A percentile compares a stretch with the other conserved stretches of the same genome.
Evolutionary conservation across 2,888 invertebrate genomes (phyloP).

Genomic region (Ophonus ardosiacus): DNA sequence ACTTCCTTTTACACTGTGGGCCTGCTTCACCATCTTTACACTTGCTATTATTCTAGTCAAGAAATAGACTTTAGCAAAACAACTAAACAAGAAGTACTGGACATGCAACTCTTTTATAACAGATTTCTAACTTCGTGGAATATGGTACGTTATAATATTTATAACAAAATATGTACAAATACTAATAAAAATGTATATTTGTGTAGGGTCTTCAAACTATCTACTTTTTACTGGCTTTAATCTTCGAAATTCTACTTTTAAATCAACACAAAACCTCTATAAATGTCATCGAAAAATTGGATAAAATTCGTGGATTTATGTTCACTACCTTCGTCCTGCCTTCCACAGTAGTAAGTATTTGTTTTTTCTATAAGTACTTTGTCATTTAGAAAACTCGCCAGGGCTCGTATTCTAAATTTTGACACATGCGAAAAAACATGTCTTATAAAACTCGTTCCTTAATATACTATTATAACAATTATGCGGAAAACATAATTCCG

Average conservation of each 20-base stretch:
- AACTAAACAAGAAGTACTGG: constrained; percentile 61
- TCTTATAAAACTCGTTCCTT: too few species aligned
- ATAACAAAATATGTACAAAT: constrained; percentile 27
- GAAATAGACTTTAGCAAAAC: constrained; percentile 47
- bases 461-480: too few species aligned
- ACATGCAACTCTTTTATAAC: constrained; percentile 65
- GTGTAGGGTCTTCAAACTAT: constrained; percentile 63
- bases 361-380: not conserved
- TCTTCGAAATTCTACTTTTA: constrained; percentile 55
- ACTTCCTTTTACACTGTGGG: constrained; percentile 46
- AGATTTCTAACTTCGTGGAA: constrained; percentile 67
- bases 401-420: too few species aligned
- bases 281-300: not conserved
- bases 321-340: constrained; percentile 63
- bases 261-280: constrained; percentile 35
- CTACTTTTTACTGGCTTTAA: constrained; percentile 63
- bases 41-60: not conserved
- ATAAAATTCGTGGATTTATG: constrained; percentile 54
- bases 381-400: too few species aligned
- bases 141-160: constrained; percentile 63
- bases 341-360: constrained; percentile 50
- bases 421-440: too few species aligned
- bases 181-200: constrained; percentile 31
- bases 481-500: too few species aligned
- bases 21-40: constrained; percentile 52